Evolutionary conservation across 2,113 vertebrate species (phyloP).

Genomic region (Pomatorhinus ruficollis): DNA sequence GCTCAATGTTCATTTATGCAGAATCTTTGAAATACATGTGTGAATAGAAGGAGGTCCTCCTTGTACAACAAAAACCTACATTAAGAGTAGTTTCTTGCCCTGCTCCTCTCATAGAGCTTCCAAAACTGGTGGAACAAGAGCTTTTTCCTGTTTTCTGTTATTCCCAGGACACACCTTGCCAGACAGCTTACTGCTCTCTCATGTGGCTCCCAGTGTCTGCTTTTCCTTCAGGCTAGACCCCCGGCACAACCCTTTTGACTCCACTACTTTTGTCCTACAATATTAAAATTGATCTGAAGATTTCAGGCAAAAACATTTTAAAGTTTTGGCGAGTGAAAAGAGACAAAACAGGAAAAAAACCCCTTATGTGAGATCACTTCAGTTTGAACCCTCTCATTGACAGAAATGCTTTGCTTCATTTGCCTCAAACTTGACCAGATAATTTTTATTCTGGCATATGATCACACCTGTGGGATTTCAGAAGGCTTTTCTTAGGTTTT

Average conservation of each 20-base stretch:
- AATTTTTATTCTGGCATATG: constrained; percentile 13
- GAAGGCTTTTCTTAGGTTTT: background rate
- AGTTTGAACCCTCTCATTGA: background rate
- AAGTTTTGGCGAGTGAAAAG: constrained; percentile 8
- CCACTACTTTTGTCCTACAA: background rate
- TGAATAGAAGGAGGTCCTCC: background rate
- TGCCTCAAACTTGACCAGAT: background rate
- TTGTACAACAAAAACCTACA: background rate
- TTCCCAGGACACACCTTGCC: background rate
- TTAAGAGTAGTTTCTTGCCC: background rate
- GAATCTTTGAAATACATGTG: background rate
- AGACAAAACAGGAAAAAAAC: background rate
- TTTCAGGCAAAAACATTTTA: background rate
- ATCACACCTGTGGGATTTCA: constrained; percentile 4
- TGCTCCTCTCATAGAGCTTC: background rate
- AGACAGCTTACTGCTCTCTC: background rate
- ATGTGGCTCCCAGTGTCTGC: background rate
- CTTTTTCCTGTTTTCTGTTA: background rate
- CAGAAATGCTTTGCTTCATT: constrained; percentile 7
- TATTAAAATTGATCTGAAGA: background rate
- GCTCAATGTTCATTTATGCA: background rate
- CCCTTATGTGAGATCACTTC: background rate
- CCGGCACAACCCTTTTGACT: background rate
- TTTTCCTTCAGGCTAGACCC: background rate
- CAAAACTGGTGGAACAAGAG: background rate